Base-by-base conservation (phyloP, 2,888 invertebrate genomes). In the Lithophane leautieri region DNA sequence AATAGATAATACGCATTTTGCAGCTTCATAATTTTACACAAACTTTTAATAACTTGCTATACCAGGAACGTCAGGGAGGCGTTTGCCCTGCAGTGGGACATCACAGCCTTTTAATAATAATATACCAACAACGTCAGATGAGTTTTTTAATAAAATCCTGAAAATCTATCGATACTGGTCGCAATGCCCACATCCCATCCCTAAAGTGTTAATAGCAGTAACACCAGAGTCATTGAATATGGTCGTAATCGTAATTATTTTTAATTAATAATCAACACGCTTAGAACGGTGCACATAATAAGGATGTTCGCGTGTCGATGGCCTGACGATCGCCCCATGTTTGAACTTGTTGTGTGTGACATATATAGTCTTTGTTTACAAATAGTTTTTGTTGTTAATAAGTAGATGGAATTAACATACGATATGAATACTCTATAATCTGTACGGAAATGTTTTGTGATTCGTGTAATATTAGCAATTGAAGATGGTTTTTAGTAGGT, bases 231-330 rank as follows among this genome's bases (percentile, higher is more conserved):
- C 96, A 96, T 96, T 96, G 96, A 96, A 96, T 95, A 95, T 93
- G 96, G 94, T 95, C 96, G 95, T 96, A 96, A 96, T 96, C 94
- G 94, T 96, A 95, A 96, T 96, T 96, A 96, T 96, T 96, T 96
- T 96, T 96, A 96, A 96, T 96, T 96, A 96, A 96, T 96, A 96
- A 96, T 95, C 96, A 96, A 96, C 95, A 95, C 94, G 93, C 95
- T 95, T 95, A 95, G 94, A 90, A 91, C 92, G 90, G 92, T 92
- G 92, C 91, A 89, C 91, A 93, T 96, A 96, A 96, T 95, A 94
- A 96, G 96, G 96, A 96, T 95, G 95, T 85, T 90, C 89, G 92
- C 89, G 92, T 92, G 96, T 94, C 96, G 96, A 96, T 96, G 96
- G 94, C 88, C 86, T 85, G 76, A 78, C 67, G 68, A 77, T 73